Base-by-base conservation (phyloP, 2,888 invertebrate genomes). In the Pherbina coryleti region DNA sequence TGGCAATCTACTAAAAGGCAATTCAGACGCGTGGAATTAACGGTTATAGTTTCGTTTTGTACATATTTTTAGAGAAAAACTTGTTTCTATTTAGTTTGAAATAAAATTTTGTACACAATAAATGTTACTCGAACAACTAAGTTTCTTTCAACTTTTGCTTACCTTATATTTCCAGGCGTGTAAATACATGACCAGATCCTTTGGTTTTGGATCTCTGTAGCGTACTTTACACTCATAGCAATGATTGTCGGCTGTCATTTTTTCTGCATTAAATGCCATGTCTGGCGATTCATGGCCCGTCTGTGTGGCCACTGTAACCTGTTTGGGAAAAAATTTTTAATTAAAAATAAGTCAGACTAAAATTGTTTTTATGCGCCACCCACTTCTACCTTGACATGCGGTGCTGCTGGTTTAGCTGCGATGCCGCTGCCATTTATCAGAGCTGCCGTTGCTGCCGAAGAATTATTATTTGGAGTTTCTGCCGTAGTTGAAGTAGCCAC, bases 91-190 rank as follows among this genome's bases (percentile, higher is more conserved):
- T n/a, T 55, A n/a, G 8, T 44, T 44, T 44, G 7, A 1, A 44
- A 11, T 44, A 3, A 14, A 44, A 44, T 11, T 44, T 1, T 14
- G 14, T 2, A 14, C 3, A 11, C 11, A 44, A 11, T 44, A 11
- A 11, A 44, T 44, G 44, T 14, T 11, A 1, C 14, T 44, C 44
- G 11, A 1, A 44, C 1, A 1, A 44, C 55, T 22, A 1, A 44
- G 19, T 22, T n/a, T 14, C 51, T 44, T 17, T 67, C 19, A 49
- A 19, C 22, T 22, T 5, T 44, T 66, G 60, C 76, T 88, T 88
- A 95, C 95, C 93, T 94, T 94, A 89, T 97, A 97, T 86, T 96
- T 96, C 95, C 96, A 96, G 44, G 98, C 98, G 90, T 98, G 98
- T 64, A 98, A 92, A 90, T 97, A 98, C 96, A 98, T 97, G 83